Evolutionary conservation across 2,797 vertebrate genomes (phyloP).

Genomic region (Sebastes dallii): DNA sequence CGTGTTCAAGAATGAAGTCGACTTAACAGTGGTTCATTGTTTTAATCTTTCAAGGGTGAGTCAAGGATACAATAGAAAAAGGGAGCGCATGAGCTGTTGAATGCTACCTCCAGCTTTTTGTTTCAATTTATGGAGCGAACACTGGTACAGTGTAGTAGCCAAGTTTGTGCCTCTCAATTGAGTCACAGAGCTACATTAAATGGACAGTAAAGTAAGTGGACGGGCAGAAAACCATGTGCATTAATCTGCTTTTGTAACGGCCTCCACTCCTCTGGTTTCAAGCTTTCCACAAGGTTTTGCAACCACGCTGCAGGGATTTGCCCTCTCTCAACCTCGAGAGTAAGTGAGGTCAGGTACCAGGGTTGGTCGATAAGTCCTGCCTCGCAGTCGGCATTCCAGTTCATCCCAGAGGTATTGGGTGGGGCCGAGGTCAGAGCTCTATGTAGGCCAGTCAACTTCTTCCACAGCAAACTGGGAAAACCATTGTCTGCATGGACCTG

Average conservation of each 20-base stretch:
- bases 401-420: neutral
- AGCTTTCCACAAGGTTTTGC: neutral
- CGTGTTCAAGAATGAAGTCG: neutral
- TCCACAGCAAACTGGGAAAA: neutral
- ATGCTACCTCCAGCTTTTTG: neutral
- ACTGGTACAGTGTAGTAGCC: neutral
- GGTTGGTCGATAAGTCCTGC: neutral
- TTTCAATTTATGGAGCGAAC: neutral
- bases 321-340: neutral
- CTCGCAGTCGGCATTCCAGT: neutral
- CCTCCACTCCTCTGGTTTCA: neutral
- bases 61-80: neutral
- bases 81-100: neutral
- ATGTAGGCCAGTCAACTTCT: neutral
- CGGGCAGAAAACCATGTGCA: neutral
- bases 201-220: neutral
- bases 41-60: neutral
- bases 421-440: neutral
- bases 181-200: neutral
- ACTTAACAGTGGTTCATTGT: conserved; percentile 35
- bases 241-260: neutral
- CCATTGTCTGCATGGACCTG: neutral
- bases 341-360: neutral
- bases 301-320: neutral
- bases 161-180: neutral